Evolutionary conservation across 1,140 invertebrate species (phyloP), one percentile per base, ranked within the genome.

Genomic region (Trichonephila clavata): DNA sequence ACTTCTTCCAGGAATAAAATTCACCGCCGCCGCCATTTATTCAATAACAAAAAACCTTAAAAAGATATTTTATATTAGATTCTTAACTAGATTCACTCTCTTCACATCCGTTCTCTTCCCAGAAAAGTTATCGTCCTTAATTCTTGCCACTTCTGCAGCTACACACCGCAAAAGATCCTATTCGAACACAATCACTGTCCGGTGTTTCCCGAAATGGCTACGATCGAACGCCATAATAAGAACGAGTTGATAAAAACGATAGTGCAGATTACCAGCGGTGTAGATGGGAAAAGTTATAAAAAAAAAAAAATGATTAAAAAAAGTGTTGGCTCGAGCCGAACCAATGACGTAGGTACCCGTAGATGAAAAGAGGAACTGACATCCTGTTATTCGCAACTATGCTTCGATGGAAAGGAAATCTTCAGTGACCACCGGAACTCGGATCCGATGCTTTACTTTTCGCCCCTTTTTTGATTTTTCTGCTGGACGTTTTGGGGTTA

Each of bases 101-200:
- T 77, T 77, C 24, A 32, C 68, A 77, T 77, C 68, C 68, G 68
- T 77, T 18, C 32, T 20, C 27, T 77, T 77, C 68, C 68, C 18
- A 77, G 68, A 77, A 77, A 77, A 77, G 68, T 77, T 77, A 77
- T 77, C 68, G 68, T 77, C 68, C 68, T 77, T 77, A 77, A 77
- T 77, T 39, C 68, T 16, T 27, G 68, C 68, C 60, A 61, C 60
- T 61, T 32, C 68, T 77, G 13, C n/a, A 8, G 14, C 65, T n/a
- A 24, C 65, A 68, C 14, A 68, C 65, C 65, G 65, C 65, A 50
- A 50, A 50, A 68, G 68, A 77, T 16, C 24, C 27, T 18, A 24
- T 39, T 18, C 27, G 13, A 32, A 32, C 65, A 27, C 65, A 68
- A 68, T 68, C 65, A 24, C 65, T 68, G 65, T 68, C 68, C 68